Conservation (phyloP, 2,888 invertebrate genomes). For the Cephonodes hylas region DNA sequence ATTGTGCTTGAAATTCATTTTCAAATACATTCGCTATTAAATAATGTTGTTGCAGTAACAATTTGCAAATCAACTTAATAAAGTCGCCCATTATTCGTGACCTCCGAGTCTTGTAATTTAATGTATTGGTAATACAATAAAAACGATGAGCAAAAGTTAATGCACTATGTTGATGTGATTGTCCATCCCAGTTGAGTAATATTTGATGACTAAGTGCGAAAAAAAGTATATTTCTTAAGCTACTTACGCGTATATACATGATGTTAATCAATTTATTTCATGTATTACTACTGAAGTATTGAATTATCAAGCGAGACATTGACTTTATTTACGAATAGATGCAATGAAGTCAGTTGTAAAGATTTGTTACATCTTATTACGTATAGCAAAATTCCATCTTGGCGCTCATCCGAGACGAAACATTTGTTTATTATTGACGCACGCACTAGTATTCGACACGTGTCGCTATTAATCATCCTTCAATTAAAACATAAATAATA, state of each 20-base stretch:
- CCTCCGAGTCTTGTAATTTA: background rate
- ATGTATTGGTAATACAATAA: background rate
- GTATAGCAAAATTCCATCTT: background rate
- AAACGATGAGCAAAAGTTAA: background rate
- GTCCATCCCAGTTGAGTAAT: background rate
- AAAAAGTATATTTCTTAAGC: background rate
- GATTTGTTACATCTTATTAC: background rate
- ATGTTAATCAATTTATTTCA: background rate
- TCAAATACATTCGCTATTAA: background rate
- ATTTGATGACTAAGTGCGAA: background rate
- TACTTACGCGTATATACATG: background rate
- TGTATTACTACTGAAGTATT: background rate
- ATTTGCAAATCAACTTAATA: background rate
- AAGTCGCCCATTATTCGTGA: conserved; percentile 2
- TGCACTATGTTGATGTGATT: background rate
- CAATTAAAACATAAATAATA: background rate
- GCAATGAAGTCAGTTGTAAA: background rate
- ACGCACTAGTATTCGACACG: background rate
- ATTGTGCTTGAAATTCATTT: conserved; percentile 1
- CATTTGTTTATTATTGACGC: background rate
- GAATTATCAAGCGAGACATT: too few relatives aligned
- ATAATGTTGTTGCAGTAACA: background rate
- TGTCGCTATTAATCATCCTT: background rate
- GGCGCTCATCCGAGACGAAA: background rate
- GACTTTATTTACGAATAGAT: too few relatives aligned